A percentile compares a stretch with the other conserved stretches of the same genome.
phyloP scores from a whole-genome alignment of 2,113 vertebrate species.

The Puffinus mauretanicus region DNA sequence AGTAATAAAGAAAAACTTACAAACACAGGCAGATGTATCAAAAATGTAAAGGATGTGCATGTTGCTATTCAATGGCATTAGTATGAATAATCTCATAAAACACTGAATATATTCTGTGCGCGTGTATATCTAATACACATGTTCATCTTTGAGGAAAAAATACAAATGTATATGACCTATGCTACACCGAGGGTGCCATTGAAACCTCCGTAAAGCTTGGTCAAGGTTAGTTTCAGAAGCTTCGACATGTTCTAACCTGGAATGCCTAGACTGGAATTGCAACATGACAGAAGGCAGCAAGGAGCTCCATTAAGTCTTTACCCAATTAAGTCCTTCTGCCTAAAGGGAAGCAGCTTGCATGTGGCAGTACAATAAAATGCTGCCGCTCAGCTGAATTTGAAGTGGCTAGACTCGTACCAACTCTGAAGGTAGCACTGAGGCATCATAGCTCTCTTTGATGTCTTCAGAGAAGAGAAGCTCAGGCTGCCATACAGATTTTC shows the following conservation, averaged over 20 bases:
- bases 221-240: constrained; percentile 55
- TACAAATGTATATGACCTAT: not conserved
- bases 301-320: constrained; percentile 24
- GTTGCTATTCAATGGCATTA: not conserved
- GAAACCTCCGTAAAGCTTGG: constrained; percentile 38
- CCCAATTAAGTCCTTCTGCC: constrained; percentile 36
- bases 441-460: not conserved
- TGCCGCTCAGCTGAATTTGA: not conserved
- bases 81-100: not conserved
- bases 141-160: not conserved
- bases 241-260: not conserved
- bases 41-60: constrained; percentile 26
- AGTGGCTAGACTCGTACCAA: not conserved
- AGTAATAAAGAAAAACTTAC: constrained; percentile 57
- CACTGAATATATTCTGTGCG: not conserved
- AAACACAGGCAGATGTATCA: constrained; percentile 47
- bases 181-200: not conserved
- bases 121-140: not conserved
- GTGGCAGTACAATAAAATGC: not conserved
- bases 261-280: constrained; percentile 3
- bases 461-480: constrained; percentile 3
- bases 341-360: constrained; percentile 20
- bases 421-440: constrained; percentile 5
- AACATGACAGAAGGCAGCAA: constrained; percentile 43
- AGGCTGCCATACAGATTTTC: not conserved